Evolutionary conservation across 2,797 vertebrate genomes (phyloP).

Genomic region (Dromococcyx pavoninus): DNA sequence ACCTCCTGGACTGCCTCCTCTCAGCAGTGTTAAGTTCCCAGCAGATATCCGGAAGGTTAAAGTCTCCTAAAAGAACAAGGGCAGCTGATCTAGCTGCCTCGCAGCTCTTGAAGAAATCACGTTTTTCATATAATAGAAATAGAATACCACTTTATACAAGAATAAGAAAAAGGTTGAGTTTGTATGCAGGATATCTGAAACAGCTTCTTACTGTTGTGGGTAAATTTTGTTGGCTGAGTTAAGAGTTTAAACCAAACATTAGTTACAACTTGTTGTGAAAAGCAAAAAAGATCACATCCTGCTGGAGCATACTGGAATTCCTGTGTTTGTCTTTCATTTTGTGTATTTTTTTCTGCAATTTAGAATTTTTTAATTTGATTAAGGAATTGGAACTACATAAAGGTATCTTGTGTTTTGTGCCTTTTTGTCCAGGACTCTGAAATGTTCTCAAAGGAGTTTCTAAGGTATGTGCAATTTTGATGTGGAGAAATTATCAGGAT

Average conservation of each 20-base stretch:
- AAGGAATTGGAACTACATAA: not conserved
- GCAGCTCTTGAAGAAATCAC: not conserved
- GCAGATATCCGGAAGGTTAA: too few relatives aligned
- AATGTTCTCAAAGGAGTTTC: not conserved
- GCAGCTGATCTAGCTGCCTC: too few relatives aligned
- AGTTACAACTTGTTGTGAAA: not conserved
- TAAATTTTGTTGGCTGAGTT: not conserved
- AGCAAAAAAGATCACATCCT: not conserved
- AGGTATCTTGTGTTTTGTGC: not conserved
- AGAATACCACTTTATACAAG: not conserved
- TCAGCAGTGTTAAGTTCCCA: too few relatives aligned
- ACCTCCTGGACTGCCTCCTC: too few relatives aligned
- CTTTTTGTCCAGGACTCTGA: not conserved
- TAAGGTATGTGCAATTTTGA: not conserved
- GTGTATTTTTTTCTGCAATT: not conserved
- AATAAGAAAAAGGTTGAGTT: not conserved
- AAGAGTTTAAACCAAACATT: not conserved
- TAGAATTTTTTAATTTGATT: not conserved
- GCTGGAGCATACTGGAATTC: not conserved
- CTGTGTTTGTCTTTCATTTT: not conserved
- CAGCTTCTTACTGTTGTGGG: not conserved
- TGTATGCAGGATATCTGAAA: not conserved
- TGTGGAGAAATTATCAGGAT: slow-evolving; percentile 1
- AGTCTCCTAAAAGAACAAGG: too few relatives aligned
- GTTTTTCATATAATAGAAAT: not conserved